A percentile compares a stretch with the other conserved stretches of the same genome.
Evolutionary conservation across 2,888 invertebrate species (phyloP).

Genomic region (Corbicula japonica): DNA sequence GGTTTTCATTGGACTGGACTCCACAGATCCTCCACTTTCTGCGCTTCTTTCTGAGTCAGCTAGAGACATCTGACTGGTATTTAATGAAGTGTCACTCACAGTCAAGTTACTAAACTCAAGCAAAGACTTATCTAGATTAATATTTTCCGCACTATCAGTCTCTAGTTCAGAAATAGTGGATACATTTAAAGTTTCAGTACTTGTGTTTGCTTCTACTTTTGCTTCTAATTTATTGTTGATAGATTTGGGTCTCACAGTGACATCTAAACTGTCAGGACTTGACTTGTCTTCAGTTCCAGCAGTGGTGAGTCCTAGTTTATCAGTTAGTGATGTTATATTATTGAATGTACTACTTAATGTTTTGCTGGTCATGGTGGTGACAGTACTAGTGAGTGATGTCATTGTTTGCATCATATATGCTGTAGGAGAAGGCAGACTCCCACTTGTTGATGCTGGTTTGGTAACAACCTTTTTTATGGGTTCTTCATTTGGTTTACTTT

Average conservation of each 20-base stretch:
- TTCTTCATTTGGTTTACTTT: neutral
- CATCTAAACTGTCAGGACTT: neutral
- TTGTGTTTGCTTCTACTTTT: slow-evolving; percentile 22
- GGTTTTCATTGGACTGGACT: slow-evolving; percentile 30
- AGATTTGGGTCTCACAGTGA: neutral
- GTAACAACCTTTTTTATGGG: neutral
- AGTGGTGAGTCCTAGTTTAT: slow-evolving; percentile 28
- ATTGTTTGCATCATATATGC: slow-evolving; percentile 48
- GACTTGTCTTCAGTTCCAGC: neutral
- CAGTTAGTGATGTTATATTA: slow-evolving; percentile 60
- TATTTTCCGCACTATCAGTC: slow-evolving; percentile 50
- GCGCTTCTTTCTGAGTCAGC: slow-evolving; percentile 53
- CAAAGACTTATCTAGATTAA: slow-evolving; percentile 50
- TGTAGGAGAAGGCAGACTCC: slow-evolving; percentile 23
- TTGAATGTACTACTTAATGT: slow-evolving; percentile 75
- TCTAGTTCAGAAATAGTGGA: slow-evolving; percentile 48
- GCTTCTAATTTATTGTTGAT: neutral
- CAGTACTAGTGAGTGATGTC: slow-evolving; percentile 39
- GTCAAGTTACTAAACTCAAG: slow-evolving; percentile 51
- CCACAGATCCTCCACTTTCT: slow-evolving; percentile 27
- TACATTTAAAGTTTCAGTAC: slow-evolving; percentile 45
- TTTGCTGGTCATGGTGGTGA: slow-evolving; percentile 78
- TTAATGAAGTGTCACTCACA: slow-evolving; percentile 43
- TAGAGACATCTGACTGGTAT: slow-evolving; percentile 58
- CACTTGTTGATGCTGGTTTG: neutral